Percentiles rank a stretch among this genome's conserved stretches.
phyloP scores from a whole-genome alignment of 2,888 invertebrate species.

The Boloria selene region DNA sequence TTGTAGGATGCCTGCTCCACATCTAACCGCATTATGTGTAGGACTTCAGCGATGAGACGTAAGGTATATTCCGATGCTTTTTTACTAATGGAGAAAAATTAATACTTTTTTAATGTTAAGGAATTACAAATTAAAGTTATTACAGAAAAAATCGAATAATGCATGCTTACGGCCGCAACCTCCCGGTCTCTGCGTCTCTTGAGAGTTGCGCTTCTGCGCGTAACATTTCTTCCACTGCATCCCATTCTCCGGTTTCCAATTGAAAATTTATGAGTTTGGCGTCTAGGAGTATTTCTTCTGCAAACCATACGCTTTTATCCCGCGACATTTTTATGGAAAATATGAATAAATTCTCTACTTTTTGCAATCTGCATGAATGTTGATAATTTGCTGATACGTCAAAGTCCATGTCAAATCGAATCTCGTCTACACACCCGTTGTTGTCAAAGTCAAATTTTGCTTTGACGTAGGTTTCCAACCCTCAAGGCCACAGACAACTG shows the following conservation, averaged over 20 bases:
- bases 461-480: constrained; percentile 10
- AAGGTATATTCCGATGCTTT: constrained; percentile 79
- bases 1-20: constrained; percentile 76
- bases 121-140: neutral
- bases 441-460: constrained; percentile 19
- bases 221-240: constrained; percentile 78
- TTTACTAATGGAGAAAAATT: constrained; percentile 60
- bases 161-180: constrained; percentile 71
- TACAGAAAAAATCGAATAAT: constrained; percentile 3
- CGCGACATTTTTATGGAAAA: constrained; percentile 65
- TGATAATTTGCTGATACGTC: constrained; percentile 29
- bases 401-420: constrained; percentile 28
- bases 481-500: constrained; percentile 8
- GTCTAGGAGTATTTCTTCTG: constrained; percentile 77
- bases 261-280: constrained; percentile 78
- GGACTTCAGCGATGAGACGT: constrained; percentile 75
- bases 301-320: constrained; percentile 81
- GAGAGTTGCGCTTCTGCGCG: constrained; percentile 78
- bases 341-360: constrained; percentile 27
- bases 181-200: constrained; percentile 74
- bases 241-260: constrained; percentile 79
- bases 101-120: neutral
- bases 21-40: constrained; percentile 77
- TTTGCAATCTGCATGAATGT: constrained; percentile 29
- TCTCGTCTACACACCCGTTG: constrained; percentile 11